Evolutionary conservation across 2,113 vertebrate species (phyloP).

Genomic region (Empidonax alnorum): DNA sequence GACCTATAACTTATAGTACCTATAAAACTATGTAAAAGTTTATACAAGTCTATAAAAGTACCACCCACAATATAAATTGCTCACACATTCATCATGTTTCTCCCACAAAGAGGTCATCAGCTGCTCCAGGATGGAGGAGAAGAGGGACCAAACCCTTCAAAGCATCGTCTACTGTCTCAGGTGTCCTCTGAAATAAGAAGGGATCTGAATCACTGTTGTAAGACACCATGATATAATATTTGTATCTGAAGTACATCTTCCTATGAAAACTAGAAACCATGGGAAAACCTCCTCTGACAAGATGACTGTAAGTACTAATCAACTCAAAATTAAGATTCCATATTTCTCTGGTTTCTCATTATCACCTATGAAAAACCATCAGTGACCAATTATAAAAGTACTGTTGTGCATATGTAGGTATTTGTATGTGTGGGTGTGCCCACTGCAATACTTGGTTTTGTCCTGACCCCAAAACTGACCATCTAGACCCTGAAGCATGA

Average conservation of each 20-base stretch:
- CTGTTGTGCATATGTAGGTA: neutral
- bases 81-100: no score
- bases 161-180: neutral
- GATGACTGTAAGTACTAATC: neutral
- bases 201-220: neutral
- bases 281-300: neutral
- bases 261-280: neutral
- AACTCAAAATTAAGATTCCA: neutral
- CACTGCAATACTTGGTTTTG: neutral
- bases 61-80: no score
- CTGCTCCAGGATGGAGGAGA: neutral
- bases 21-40: no score
- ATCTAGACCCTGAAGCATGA: slow-evolving; percentile 30
- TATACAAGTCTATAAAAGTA: no score
- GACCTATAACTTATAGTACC: no score
- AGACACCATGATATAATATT: neutral
- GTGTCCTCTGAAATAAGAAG: neutral
- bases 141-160: neutral
- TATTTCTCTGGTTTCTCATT: neutral
- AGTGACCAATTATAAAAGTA: neutral
- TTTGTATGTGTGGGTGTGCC: neutral
- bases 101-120: neutral
- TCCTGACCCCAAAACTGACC: slow-evolving; percentile 16
- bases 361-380: neutral
- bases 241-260: neutral